Evolutionary conservation across 2,888 invertebrate species (phyloP), one percentile per base, ranked within the genome.

Genomic region (Hirtodrosophila confusa): DNA sequence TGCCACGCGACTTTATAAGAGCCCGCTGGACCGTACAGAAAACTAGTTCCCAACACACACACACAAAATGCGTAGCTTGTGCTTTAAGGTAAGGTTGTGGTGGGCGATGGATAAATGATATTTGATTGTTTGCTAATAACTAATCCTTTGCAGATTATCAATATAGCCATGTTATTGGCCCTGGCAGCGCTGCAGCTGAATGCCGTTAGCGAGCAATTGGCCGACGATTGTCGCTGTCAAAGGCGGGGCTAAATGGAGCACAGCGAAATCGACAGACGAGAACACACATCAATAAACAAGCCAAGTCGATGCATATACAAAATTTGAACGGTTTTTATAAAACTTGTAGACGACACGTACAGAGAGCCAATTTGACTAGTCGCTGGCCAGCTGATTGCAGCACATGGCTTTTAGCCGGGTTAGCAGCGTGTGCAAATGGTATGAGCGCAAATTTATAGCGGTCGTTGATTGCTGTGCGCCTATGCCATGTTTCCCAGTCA

Each of bases 401-500:
- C 71, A 86, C 70, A 79, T 89, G 78, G 69, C 69, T 71, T 77
- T 78, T 65, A 90, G 80, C 78, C 86, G 89, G 75, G 83, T 78
- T 56, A 91, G 66, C 60, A 90, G 67, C 64, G 80, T 79, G 61
- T 78, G 74, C 83, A 90, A 88, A 78, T 89, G 87, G 60, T 87
- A 72, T 55, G 87, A 77, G 53, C 86, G 78, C 31, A 70, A 31
- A 72, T 67, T 45, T 75, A 53, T 27, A 33, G 66, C 69, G 48
- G 68, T 55, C 53, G 73, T 33, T 12, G 60, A 55, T 49, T 89
- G 78, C 74, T 88, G 79, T 58, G 78, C 83, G 69, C 83, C 85
- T 83, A 78, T 70, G 69, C 87, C 80, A 71, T 88, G 88, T 76
- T 89, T 89, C 71, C 78, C 84, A 79, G 84, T 90, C 77, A 91